Conservation (phyloP, 2,797 vertebrate species). For the Pangasius macronema region DNA sequence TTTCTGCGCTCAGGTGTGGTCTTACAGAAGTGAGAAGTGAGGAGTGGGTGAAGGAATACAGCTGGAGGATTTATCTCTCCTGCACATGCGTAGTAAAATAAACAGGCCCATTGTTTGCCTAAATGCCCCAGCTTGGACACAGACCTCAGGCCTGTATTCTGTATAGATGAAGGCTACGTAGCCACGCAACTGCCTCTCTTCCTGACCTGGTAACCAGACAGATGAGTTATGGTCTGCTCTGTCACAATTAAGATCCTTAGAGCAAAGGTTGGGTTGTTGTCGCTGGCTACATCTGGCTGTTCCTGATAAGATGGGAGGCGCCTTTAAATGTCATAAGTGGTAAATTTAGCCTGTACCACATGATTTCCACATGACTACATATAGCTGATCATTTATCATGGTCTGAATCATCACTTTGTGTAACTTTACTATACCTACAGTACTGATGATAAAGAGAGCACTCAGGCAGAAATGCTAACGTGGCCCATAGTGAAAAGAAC, state of each 20-base stretch:
- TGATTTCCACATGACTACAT: background rate
- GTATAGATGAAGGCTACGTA: background rate
- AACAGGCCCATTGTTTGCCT: constrained; percentile 28
- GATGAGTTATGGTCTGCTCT: constrained; percentile 42
- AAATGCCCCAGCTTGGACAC: constrained; percentile 8
- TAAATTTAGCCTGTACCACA: constrained; percentile 39
- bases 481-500: background rate
- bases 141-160: constrained; percentile 3
- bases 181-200: background rate
- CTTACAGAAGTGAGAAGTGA: background rate
- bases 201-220: constrained; percentile 32
- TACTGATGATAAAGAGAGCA: background rate
- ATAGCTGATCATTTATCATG: background rate
- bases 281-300: constrained; percentile 49
- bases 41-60: background rate
- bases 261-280: constrained; percentile 12
- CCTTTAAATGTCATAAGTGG: constrained; percentile 15
- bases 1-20: background rate
- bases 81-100: constrained; percentile 39
- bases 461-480: background rate
- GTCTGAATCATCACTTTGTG: background rate
- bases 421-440: background rate
- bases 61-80: constrained; percentile 42
- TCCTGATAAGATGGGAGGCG: constrained; percentile 49
- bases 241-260: constrained; percentile 37